Evolutionary conservation across 1,140 invertebrate species (phyloP).

Genomic region (Brachionus rotundiformis): DNA sequence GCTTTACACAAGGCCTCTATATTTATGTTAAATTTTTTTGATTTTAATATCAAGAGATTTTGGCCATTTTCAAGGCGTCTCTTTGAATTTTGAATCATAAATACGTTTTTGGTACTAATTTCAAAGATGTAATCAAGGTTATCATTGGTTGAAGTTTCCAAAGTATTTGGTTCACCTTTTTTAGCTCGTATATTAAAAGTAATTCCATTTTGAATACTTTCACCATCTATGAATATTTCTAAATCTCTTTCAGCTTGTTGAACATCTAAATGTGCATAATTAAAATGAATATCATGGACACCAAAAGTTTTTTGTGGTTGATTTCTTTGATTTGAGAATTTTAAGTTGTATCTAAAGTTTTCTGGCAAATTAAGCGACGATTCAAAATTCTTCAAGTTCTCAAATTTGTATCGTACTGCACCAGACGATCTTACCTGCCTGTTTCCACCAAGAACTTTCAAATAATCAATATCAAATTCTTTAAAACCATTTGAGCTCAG

Average conservation of each 20-base stretch:
- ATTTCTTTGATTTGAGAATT: slow-evolving; percentile 10
- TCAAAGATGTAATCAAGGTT: slow-evolving; percentile 4
- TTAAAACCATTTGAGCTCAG: not conserved
- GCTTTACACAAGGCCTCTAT: not conserved
- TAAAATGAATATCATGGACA: not conserved
- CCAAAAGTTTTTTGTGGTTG: not conserved
- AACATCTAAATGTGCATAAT: slow-evolving; percentile 33
- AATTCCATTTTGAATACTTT: slow-evolving; percentile 14
- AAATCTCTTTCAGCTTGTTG: slow-evolving; percentile 28
- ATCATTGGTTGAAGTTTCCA: not conserved
- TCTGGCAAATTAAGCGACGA: not conserved
- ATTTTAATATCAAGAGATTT: not conserved
- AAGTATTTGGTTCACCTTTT: slow-evolving; percentile 22
- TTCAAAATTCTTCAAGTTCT: slow-evolving; percentile 44
- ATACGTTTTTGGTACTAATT: not conserved
- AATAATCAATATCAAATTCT: slow-evolving; percentile 44
- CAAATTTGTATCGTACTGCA: not conserved
- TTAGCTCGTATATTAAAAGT: slow-evolving; percentile 2
- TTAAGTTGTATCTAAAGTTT: slow-evolving; percentile 3
- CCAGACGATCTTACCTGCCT: not conserved
- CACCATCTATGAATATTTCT: not conserved
- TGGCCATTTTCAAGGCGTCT: not conserved
- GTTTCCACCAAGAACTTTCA: not conserved
- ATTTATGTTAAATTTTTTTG: not conserved
- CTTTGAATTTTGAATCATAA: not conserved